These are phyloP conservation scores for Platyrinchus mystaceus DNA, from an alignment of 2,797 vertebrate genomes.

Conservation along the genomic window DNA sequence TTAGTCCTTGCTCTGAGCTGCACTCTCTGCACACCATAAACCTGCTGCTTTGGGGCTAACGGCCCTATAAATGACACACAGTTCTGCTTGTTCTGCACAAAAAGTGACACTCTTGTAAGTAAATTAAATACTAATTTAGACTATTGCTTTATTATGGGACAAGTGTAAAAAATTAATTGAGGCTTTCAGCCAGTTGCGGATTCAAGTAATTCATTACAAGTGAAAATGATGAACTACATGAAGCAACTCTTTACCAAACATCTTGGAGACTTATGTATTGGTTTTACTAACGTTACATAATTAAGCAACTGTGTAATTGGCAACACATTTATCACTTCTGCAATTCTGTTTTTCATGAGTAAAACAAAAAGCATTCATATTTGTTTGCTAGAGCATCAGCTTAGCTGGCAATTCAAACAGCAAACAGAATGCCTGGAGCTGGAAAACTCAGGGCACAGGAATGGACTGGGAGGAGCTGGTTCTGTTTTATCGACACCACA, in stretches of 20 bases:
- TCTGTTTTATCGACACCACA: not conserved
- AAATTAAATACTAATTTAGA: conserved; percentile 63
- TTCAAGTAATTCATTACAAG: conserved; percentile 58
- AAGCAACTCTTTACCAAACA: conserved; percentile 40
- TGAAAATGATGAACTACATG: conserved; percentile 56
- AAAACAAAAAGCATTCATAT: conserved; percentile 35
- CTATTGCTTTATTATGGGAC: conserved; percentile 53
- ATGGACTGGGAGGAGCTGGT: not conserved
- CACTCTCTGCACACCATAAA: not conserved
- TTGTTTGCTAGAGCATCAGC: conserved; percentile 24
- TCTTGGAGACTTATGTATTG: conserved; percentile 58
- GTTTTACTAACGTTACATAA: conserved; percentile 61
- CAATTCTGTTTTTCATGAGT: conserved; percentile 20
- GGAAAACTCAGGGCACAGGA: not conserved
- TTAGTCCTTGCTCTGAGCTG: not conserved
- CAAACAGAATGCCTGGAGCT: not conserved
- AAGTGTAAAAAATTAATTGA: conserved; percentile 56
- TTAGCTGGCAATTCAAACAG: conserved; percentile 6
- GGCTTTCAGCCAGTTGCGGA: conserved; percentile 44
- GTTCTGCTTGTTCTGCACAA: conserved; percentile 43
- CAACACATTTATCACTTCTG: conserved; percentile 64
- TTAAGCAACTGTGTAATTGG: conserved; percentile 71
- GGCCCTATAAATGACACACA: not conserved
- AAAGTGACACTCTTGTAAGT: conserved; percentile 31
- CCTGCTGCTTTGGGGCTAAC: not conserved